Evolutionary conservation across 2,888 invertebrate genomes (phyloP).

Genomic region (Argyresthia albistria): DNA sequence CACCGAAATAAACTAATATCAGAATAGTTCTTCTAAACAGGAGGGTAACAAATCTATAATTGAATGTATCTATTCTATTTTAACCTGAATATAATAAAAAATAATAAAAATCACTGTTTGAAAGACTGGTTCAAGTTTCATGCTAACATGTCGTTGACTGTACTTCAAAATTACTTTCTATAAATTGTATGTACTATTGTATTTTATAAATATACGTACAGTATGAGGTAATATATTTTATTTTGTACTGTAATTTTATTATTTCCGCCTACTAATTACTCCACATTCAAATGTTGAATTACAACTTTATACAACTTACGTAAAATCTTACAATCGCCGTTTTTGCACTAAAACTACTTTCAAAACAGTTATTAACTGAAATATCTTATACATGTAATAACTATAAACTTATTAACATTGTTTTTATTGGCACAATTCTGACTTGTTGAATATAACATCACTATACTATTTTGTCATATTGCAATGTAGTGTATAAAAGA

Average conservation of each 20-base stretch:
- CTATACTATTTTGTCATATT: background rate
- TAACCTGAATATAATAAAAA: too few relatives aligned
- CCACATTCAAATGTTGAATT: background rate
- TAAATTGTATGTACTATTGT: background rate
- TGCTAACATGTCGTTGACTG: too few relatives aligned
- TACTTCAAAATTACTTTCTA: background rate
- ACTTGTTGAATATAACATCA: conserved; percentile 22
- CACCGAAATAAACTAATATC: too few relatives aligned
- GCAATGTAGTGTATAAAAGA: too few relatives aligned
- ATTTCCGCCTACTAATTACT: background rate
- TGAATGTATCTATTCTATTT: too few relatives aligned
- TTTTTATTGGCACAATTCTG: conserved; percentile 61
- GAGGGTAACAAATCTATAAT: too few relatives aligned
- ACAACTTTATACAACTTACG: background rate
- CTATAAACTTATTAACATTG: conserved; percentile 54
- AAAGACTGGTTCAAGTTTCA: too few relatives aligned
- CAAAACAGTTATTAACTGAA: too few relatives aligned
- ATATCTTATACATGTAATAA: conserved; percentile 60
- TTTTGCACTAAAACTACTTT: too few relatives aligned
- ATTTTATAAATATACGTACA: conserved; percentile 56
- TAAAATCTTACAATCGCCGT: background rate
- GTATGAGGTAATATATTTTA: conserved; percentile 52
- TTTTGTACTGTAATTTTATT: conserved; percentile 11
- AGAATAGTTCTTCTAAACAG: too few relatives aligned
- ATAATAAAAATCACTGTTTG: too few relatives aligned